Conservation (phyloP, 1,140 invertebrate species). For the Hyles vespertilio region DNA sequence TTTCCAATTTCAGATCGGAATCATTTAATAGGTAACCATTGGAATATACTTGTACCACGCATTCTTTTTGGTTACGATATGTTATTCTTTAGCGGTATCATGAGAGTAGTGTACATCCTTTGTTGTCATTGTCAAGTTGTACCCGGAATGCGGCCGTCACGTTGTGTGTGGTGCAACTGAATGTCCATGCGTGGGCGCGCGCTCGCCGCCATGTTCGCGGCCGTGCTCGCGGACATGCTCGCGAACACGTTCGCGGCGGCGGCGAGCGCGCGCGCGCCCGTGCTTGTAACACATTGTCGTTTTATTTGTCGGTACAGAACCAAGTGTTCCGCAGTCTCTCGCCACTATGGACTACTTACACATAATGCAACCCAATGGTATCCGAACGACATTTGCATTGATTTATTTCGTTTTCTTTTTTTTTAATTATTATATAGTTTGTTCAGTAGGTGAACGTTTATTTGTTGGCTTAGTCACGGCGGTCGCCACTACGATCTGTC, state of each 20-base stretch:
- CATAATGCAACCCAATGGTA: constrained; percentile 73
- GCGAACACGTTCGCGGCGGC: too few species aligned
- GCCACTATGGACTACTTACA: constrained; percentile 73
- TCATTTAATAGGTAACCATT: constrained; percentile 76
- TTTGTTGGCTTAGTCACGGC: constrained; percentile 44
- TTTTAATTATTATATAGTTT: constrained; percentile 35
- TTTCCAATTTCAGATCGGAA: constrained; percentile 76
- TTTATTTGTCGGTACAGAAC: constrained; percentile 73
- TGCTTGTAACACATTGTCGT: constrained; percentile 69
- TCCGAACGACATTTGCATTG: constrained; percentile 59
- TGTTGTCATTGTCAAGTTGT: constrained; percentile 45
- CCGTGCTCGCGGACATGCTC: constrained; percentile 4
- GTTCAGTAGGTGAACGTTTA: constrained; percentile 25
- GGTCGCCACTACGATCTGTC: constrained; percentile 24
- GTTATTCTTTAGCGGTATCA: constrained; percentile 58
- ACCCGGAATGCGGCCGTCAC: constrained; percentile 43
- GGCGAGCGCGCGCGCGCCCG: constrained; percentile 16
- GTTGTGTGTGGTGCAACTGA: constrained; percentile 13
- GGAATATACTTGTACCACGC: constrained; percentile 42
- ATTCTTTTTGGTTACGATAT: constrained; percentile 37
- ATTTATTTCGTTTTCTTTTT: constrained; percentile 28
- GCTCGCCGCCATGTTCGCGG: constrained; percentile 3
- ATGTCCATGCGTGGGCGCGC: constrained; percentile 7
- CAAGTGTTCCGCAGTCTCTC: constrained; percentile 69
- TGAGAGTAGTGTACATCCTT: constrained; percentile 53